Percentiles rank a stretch among this genome's conserved stretches.
Evolutionary conservation across 2,113 vertebrate genomes (phyloP).

Genomic region (Larimichthys crocea): DNA sequence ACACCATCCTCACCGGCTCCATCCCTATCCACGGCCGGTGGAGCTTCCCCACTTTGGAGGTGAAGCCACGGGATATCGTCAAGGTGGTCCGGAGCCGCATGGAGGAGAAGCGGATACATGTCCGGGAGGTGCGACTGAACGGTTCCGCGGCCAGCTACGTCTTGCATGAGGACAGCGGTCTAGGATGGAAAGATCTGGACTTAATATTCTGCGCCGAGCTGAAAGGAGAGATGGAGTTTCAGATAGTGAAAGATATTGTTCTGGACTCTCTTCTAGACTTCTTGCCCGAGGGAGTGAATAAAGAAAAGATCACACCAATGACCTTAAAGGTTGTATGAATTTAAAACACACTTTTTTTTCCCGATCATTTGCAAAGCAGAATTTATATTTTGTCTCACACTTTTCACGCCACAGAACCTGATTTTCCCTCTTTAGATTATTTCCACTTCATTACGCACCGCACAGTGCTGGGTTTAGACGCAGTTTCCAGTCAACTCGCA

Average conservation of each 20-base stretch:
- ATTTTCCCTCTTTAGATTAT: background rate
- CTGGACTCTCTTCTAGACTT: conserved; percentile 97
- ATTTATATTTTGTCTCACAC: background rate
- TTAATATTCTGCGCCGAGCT: conserved; percentile 97
- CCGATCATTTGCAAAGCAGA: background rate
- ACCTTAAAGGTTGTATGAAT: conserved; percentile 91
- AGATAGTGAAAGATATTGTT: conserved; percentile 96
- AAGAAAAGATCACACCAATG: conserved; percentile 95
- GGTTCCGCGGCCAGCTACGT: conserved; percentile 98
- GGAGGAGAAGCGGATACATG: conserved; percentile 90
- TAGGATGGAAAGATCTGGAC: conserved; percentile 98
- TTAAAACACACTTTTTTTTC: too few relatives aligned
- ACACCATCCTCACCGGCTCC: conserved; percentile 92
- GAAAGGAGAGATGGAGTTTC: conserved; percentile 94
- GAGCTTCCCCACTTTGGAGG: conserved; percentile 96
- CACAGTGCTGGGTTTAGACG: background rate
- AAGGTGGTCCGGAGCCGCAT: conserved; percentile 94
- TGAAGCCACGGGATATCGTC: conserved; percentile 95
- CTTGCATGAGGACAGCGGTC: conserved; percentile 96
- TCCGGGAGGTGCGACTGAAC: conserved; percentile 95
- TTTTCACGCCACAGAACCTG: background rate
- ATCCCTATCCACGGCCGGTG: conserved; percentile 98
- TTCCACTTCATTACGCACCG: background rate
- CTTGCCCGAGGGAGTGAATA: conserved; percentile 97
- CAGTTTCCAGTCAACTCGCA: background rate